Evolutionary conservation across 2,888 invertebrate species (phyloP).

Genomic region (Venusia cambrica): DNA sequence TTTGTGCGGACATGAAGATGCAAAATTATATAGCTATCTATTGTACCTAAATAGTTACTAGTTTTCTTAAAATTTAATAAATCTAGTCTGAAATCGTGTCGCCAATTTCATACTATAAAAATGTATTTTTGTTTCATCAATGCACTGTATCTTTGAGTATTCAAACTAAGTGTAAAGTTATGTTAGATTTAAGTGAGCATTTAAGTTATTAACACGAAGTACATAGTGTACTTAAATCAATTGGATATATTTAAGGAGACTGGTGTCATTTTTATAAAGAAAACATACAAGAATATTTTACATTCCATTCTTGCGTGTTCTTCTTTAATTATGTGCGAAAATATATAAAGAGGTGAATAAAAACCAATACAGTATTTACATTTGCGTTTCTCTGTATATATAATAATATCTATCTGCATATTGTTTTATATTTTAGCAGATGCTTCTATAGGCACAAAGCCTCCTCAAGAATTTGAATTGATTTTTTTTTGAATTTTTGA

Average conservation of each 20-base stretch:
- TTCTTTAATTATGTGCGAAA: constrained; percentile 49
- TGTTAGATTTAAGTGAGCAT: constrained; percentile 65
- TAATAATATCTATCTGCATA: no score
- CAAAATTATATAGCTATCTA: constrained; percentile 29
- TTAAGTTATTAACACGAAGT: constrained; percentile 67
- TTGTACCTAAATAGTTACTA: constrained; percentile 34
- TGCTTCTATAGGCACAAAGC: no score
- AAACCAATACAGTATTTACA: constrained; percentile 78
- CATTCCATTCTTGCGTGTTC: constrained; percentile 67
- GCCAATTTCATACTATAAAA: constrained; percentile 35
- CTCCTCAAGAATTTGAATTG: no score
- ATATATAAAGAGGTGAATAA: constrained; percentile 63
- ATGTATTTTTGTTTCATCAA: constrained; percentile 7
- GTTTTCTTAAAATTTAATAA: constrained; percentile 52
- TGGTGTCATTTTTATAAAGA: constrained; percentile 66
- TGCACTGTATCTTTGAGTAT: constrained; percentile 31
- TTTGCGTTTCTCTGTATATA: constrained; percentile 62
- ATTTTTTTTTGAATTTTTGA: no score
- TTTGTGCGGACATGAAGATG: constrained; percentile 10
- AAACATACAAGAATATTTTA: constrained; percentile 56
- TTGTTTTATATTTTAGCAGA: no score
- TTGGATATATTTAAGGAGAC: constrained; percentile 73
- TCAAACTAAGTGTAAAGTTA: constrained; percentile 49
- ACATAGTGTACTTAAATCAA: constrained; percentile 69
- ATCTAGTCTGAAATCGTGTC: constrained; percentile 70